phyloP scores from a whole-genome alignment of 2,113 vertebrate species.

The Antechinus stuartii region DNA sequence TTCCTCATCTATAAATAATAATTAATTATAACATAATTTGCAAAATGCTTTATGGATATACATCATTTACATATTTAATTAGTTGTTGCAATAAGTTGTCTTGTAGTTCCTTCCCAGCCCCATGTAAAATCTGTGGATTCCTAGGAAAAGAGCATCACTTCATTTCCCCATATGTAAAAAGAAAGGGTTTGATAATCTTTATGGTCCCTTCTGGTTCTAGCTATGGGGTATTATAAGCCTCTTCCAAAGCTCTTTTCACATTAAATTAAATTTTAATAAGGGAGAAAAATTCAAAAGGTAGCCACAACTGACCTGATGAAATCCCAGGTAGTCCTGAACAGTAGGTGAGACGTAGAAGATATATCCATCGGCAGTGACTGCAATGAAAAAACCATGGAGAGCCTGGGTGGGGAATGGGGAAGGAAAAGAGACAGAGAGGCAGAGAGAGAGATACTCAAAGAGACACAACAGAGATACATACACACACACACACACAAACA shows the following conservation, averaged over 20 bases:
- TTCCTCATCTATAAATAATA: neutral
- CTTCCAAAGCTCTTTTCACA: neutral
- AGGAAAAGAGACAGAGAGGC: neutral
- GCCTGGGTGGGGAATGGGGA: constrained; percentile 72
- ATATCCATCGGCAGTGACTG: constrained; percentile 81
- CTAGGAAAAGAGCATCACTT: neutral
- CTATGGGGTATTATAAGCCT: neutral
- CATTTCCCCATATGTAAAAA: neutral
- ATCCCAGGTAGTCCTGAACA: constrained; percentile 87
- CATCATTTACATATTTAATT: neutral
- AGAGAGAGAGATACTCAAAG: too few species aligned
- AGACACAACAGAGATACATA: too few species aligned
- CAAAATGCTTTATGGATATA: neutral
- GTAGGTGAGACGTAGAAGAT: constrained; percentile 85
- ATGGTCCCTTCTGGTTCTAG: neutral
- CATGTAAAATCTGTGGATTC: neutral
- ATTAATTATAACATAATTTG: neutral
- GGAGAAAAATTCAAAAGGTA: neutral
- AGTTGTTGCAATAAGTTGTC: neutral
- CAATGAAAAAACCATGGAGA: constrained; percentile 85
- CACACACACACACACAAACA: too few species aligned
- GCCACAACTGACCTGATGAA: constrained; percentile 84
- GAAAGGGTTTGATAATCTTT: neutral
- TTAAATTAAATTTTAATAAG: neutral
- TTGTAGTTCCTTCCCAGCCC: neutral